Percentiles rank a stretch among this genome's conserved stretches.
These are phyloP conservation scores for Microcaecilia unicolor DNA, from an alignment of 2,797 vertebrate species.

Conservation along the genomic window DNA sequence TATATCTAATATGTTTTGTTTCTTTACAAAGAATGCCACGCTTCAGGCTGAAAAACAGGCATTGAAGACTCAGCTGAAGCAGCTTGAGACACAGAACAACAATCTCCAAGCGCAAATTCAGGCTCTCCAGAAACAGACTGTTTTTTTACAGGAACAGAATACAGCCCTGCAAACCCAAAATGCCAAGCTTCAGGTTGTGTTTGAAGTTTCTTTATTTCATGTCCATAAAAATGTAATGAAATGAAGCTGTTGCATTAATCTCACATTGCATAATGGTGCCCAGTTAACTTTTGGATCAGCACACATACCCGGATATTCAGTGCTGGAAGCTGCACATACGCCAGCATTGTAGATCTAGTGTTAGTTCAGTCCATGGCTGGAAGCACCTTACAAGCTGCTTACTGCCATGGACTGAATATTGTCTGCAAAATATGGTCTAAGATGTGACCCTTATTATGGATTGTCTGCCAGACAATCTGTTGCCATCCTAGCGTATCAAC, in stretches of 20 bases:
- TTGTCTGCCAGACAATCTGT: too few species aligned
- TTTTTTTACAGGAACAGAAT: conserved; percentile 89
- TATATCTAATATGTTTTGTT: conserved; percentile 5
- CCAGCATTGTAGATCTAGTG: too few species aligned
- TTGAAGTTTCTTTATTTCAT: conserved; percentile 7
- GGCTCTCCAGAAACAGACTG: conserved; percentile 84
- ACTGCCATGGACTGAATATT: too few species aligned
- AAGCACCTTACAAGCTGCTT: too few species aligned
- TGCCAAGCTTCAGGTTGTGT: conserved; percentile 87
- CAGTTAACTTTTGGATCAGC: too few species aligned
- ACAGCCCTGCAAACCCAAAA: conserved; percentile 90
- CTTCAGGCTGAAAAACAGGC: conserved; percentile 95
- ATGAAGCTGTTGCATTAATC: neutral
- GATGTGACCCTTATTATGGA: too few species aligned
- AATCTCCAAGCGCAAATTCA: conserved; percentile 96
- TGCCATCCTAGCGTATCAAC: too few species aligned
- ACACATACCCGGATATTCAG: too few species aligned
- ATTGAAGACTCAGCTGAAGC: conserved; percentile 85
- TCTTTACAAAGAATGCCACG: conserved; percentile 78
- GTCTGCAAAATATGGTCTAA: too few species aligned
- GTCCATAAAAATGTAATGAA: neutral
- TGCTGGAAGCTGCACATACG: too few species aligned
- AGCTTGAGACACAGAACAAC: conserved; percentile 86
- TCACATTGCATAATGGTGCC: too few species aligned
- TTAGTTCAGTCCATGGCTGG: too few species aligned